Percentiles rank a stretch among this genome's conserved stretches.
Evolutionary conservation across 2,888 invertebrate genomes (phyloP).

Genomic region (Platycnemis pennipes): DNA sequence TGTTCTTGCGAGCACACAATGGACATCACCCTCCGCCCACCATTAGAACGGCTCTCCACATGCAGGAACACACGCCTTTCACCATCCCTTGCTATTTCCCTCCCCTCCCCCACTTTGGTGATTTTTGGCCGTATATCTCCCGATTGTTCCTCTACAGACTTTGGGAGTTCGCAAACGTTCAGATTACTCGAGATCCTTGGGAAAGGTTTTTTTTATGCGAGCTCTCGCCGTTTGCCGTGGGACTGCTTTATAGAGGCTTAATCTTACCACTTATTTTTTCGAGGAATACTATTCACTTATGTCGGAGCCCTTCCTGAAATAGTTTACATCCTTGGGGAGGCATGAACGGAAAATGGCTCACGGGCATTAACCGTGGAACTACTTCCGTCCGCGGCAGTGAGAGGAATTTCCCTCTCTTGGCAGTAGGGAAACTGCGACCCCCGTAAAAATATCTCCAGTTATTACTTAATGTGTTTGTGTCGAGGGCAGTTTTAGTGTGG

Average conservation of each 20-base stretch:
- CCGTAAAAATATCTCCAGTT: neutral
- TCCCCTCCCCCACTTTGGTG: neutral
- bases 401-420: neutral
- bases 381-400: neutral
- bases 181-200: neutral
- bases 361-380: neutral
- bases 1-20: neutral
- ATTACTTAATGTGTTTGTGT: neutral
- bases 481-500: neutral
- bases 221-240: neutral
- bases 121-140: conserved; percentile 6
- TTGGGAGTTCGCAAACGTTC: neutral
- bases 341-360: neutral
- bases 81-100: neutral
- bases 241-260: neutral
- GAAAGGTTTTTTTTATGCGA: neutral
- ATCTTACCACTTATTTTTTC: neutral
- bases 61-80: neutral
- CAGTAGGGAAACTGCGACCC: neutral
- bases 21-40: neutral
- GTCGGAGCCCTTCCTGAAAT: conserved; percentile 3
- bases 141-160: neutral
- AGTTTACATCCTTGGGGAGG: neutral
- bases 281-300: neutral
- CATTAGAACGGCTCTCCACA: neutral